Percentiles rank a stretch among this genome's conserved stretches.
Conservation (phyloP, 2,888 invertebrate species). For the Steromphala cineraria region DNA sequence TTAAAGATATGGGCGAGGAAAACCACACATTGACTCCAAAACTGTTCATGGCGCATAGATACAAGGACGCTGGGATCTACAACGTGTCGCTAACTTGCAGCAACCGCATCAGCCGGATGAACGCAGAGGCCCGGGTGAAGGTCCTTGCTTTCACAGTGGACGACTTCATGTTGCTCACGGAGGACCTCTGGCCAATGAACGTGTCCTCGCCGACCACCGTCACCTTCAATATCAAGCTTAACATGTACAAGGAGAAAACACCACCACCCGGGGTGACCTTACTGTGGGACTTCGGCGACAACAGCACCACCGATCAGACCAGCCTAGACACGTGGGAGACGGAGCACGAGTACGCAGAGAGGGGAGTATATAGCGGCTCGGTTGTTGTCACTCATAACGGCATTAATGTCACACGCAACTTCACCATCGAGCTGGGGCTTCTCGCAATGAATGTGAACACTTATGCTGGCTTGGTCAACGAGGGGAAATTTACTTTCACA, state of each 20-base stretch:
- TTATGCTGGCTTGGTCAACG: not conserved
- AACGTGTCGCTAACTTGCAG: not conserved
- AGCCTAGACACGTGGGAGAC: not conserved
- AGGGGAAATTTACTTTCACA: not conserved
- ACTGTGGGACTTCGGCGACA: constrained; percentile 19
- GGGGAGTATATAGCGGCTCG: not conserved
- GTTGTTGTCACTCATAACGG: not conserved
- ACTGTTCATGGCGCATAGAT: not conserved
- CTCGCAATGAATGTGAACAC: not conserved
- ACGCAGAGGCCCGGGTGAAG: not conserved
- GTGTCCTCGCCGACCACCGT: not conserved
- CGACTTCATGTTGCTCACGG: not conserved
- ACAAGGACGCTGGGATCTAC: not conserved
- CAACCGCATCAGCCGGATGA: not conserved
- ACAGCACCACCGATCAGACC: not conserved
- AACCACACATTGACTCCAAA: not conserved
- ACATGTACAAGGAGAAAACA: not conserved
- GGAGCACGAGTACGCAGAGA: not conserved
- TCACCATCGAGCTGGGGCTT: not conserved
- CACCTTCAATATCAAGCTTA: not conserved
- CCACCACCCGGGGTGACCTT: not conserved
- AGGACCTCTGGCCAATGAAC: not conserved
- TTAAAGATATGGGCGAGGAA: not conserved
- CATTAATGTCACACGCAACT: not conserved
- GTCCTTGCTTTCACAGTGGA: not conserved